These are phyloP conservation scores for Mergus octosetaceus DNA, from an alignment of 2,797 vertebrate genomes.

Conservation along the genomic window DNA sequence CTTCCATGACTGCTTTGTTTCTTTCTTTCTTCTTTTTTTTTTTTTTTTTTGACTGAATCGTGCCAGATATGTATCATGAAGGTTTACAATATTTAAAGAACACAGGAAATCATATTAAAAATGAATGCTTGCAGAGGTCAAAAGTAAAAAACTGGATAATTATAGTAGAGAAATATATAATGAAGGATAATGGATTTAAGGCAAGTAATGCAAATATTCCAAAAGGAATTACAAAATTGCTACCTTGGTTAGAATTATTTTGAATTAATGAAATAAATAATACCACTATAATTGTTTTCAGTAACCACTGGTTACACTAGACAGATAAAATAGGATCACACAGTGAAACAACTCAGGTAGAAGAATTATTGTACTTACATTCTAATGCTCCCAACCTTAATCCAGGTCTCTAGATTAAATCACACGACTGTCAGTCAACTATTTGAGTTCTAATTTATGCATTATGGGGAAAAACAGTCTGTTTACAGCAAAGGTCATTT, in stretches of 20 bases:
- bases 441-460: slow-evolving; percentile 60
- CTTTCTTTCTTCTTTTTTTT: not conserved
- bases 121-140: not conserved
- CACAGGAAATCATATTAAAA: not conserved
- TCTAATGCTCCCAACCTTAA: slow-evolving; percentile 28
- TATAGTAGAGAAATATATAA: not conserved
- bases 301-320: not conserved
- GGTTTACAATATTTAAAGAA: not conserved
- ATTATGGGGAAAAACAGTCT: slow-evolving; percentile 22
- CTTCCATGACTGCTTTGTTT: not conserved
- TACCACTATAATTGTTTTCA: not conserved
- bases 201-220: not conserved
- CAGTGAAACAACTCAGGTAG: not conserved
- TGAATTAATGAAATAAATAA: slow-evolving; percentile 3
- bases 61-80: not conserved
- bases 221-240: not conserved
- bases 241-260: slow-evolving; percentile 9
- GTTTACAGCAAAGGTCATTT: slow-evolving; percentile 30
- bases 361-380: slow-evolving; percentile 36
- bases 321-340: not conserved
- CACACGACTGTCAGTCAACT: not conserved
- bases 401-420: slow-evolving; percentile 45
- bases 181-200: not conserved
- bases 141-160: not conserved
- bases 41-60: not conserved